Conservation (phyloP, 2,888 invertebrate genomes). For the Baronia brevicornis region DNA sequence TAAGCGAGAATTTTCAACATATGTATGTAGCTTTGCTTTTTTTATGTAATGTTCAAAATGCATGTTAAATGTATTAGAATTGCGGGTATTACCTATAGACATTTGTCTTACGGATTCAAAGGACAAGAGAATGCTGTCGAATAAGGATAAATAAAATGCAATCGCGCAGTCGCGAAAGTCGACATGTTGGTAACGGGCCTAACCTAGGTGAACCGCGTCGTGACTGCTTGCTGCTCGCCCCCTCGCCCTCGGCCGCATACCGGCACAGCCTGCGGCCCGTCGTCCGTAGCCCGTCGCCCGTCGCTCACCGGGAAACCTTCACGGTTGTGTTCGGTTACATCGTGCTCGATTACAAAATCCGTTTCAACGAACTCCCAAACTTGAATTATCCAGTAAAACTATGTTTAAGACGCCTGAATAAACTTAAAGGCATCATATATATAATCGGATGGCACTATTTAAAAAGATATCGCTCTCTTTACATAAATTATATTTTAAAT, state of each 20-base stretch:
- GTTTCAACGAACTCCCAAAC: constrained; percentile 13
- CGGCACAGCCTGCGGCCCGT: constrained; percentile 17
- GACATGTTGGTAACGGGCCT: constrained; percentile 40
- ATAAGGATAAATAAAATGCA: constrained; percentile 19
- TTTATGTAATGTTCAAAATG: too few relatives aligned
- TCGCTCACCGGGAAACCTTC: constrained; percentile 30
- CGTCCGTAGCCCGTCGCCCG: constrained; percentile 22
- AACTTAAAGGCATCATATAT: too few relatives aligned
- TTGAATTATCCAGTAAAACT: constrained; percentile 9
- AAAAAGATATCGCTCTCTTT: too few relatives aligned
- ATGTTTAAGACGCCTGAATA: too few relatives aligned
- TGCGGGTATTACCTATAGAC: too few relatives aligned
- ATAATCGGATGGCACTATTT: too few relatives aligned
- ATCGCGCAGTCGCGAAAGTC: constrained; percentile 33
- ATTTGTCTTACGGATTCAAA: constrained; percentile 6
- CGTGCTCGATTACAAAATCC: constrained; percentile 15
- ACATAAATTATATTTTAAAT: too few relatives aligned
- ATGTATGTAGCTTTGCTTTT: too few relatives aligned
- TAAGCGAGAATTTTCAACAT: too few relatives aligned
- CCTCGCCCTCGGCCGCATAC: constrained; percentile 22
- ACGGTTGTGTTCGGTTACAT: constrained; percentile 24
- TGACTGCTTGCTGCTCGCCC: constrained; percentile 39
- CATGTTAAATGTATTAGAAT: too few relatives aligned
- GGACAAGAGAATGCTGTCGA: constrained; percentile 15
- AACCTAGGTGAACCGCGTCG: constrained; percentile 63